Evolutionary conservation across 2,888 invertebrate species (phyloP), one percentile per base, ranked within the genome.

Genomic region (Caenorhabditis japonica): DNA sequence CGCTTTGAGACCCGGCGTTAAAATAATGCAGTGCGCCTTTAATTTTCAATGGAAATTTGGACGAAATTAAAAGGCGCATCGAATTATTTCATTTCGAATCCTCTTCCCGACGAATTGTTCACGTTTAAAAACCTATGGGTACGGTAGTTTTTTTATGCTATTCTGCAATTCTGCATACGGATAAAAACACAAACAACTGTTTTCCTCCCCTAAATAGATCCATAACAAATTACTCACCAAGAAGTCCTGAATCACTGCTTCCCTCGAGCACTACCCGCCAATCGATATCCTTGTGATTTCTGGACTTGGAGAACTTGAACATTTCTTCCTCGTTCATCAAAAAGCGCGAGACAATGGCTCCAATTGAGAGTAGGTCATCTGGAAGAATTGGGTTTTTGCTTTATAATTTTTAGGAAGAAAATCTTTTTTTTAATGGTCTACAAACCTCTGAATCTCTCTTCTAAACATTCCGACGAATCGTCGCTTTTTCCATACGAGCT

Each of bases 271-370:
- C 58, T 5, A 58, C 46, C 25, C 74, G 34, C 74, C 74, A 74
- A 34, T 74, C 69, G 17, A 74, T 53, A 36, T 74, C 74, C 33
- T 74, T 74, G 21, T 53, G 62, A 64, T 74, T 74, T 53, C 59
- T 56, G 38, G 53, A 62, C 44, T 74, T 74, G 44, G 62, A 62
- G 30, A 73, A 66, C 56, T 68, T 68, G 51, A 61, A 61, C 56
- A 62, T 74, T 52, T 74, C 74, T 36, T 62, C 68, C 23, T 74
- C 74, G 53, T 74, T 60, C 74, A 74, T 74, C 47, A 74, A 43
- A 38, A 74, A 74, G 49, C 74, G 61, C 7, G 74, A 74, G 15
- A 74, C 49, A 66, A 74, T 69, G 34, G 74, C 74, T 1, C 74
- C 74, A 15, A 74, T 61, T 30, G 74, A 69, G 13, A 74, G 59